phyloP scores from a whole-genome alignment of 92 coral and sea anemone genomes.

The Epizoanthus stellaris region DNA sequence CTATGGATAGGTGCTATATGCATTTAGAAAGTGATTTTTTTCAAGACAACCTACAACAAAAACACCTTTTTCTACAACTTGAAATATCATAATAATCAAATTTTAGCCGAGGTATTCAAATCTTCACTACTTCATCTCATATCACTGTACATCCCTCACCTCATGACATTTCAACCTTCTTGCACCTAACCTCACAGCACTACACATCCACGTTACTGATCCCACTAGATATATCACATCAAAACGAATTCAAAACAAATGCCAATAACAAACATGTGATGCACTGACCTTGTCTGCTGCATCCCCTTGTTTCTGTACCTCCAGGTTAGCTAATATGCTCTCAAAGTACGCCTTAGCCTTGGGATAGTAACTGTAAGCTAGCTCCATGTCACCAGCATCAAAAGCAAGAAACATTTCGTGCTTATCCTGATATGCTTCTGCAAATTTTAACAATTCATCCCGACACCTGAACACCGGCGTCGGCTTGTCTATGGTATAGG shows the following conservation, averaged over 20 bases:
- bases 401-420: constrained; percentile 85
- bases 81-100: too few species aligned
- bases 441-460: constrained; percentile 72
- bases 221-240: too few species aligned
- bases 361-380: constrained; percentile 71
- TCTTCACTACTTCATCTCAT: too few species aligned
- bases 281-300: constrained; percentile 7
- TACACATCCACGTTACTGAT: background rate
- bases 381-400: constrained; percentile 72
- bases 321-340: constrained; percentile 56
- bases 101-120: too few species aligned
- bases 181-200: background rate
- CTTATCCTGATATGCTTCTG: constrained; percentile 80
- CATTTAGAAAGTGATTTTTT: too few species aligned
- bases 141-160: too few species aligned
- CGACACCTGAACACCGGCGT: constrained; percentile 72
- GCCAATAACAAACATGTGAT: too few species aligned
- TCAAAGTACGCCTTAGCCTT: constrained; percentile 64
- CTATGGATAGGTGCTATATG: too few species aligned
- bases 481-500: constrained; percentile 72
- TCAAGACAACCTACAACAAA: too few species aligned
- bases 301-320: constrained; percentile 5
- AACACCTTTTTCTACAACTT: too few species aligned
- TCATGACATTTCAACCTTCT: too few species aligned
- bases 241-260: too few species aligned